Evolutionary conservation across 2,113 vertebrate species (phyloP), one percentile per base, ranked within the genome.

Genomic region (Spea bombifrons): DNA sequence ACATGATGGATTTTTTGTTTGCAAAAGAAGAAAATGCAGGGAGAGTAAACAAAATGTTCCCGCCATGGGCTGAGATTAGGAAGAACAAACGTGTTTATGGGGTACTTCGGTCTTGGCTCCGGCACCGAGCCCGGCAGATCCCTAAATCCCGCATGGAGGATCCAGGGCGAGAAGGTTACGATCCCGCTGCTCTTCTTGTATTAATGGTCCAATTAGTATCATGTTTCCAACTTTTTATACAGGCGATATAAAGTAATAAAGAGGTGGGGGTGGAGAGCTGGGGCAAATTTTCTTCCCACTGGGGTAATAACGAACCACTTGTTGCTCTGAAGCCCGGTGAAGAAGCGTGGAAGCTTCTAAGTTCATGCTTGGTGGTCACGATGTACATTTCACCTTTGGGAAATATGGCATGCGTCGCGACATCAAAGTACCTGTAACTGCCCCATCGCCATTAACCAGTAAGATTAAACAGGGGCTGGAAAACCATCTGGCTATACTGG

Each of bases 41-140:
- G 5, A 53, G 71, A 64, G 64, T 66, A 83, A 83, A 67, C 75
- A 65, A 67, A 17, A n/a, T 65, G 30, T 75, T n/a, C 47, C 81
- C 47, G 75, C 63, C 8, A 0, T 47, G 50, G 57, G 73, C 10
- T 43, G 57, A 76, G 59, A 81, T 66, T 8, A 44, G 53, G 7
- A 64, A 52, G 2, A 17, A 43, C 64, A 66, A 50, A 75, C 16
- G 45, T 6, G 45, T 5, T 16, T 6, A 12, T 43, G 44, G 52
- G 53, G 10, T 57, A 17, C 48, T 45, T 52, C 10, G 7, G 10
- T 53, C 13, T 0, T 1, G 7, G 3, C 55, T 63, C 52, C 70
- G 13, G 70, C 70, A 10, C 49, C 8, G 61, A 3, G n/a, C 8
- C 16, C 7, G 61, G 55, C 55, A 4, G 7, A 12, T 12, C 10